Evolutionary conservation across 2,113 vertebrate genomes (phyloP).

Genomic region (Colinus virginianus): DNA sequence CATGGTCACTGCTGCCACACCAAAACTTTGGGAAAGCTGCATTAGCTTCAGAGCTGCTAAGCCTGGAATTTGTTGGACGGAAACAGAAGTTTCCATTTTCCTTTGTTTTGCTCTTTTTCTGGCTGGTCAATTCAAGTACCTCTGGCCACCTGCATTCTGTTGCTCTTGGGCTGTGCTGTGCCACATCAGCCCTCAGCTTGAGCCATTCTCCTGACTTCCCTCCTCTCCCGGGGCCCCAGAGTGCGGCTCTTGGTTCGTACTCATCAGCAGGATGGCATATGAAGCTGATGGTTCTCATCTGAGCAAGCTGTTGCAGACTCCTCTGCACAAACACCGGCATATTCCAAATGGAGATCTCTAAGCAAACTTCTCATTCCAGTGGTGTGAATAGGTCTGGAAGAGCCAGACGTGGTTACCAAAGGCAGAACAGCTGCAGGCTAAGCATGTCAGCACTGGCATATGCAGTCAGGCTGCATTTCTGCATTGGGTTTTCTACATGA

Average conservation of each 20-base stretch:
- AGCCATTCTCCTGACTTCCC: not conserved
- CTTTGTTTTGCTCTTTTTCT: not conserved
- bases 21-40: constrained; percentile 1
- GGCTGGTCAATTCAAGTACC: not conserved
- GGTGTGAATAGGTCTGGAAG: not conserved
- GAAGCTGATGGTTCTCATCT: not conserved
- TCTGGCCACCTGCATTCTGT: not conserved
- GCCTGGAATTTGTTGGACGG: not conserved
- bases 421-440: not conserved
- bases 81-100: not conserved
- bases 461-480: not conserved
- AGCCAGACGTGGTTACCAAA: not conserved
- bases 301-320: not conserved
- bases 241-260: not conserved
- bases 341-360: not conserved
- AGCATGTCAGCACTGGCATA: not conserved
- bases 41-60: not conserved
- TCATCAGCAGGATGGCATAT: not conserved
- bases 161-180: not conserved
- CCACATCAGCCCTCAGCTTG: not conserved
- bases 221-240: not conserved
- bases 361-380: not conserved
- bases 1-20: not conserved
- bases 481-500: not conserved
- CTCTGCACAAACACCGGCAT: not conserved